Evolutionary conservation across 2,888 invertebrate genomes (phyloP), one percentile per base, ranked within the genome.

Genomic region (Phlogophora meticulosa): DNA sequence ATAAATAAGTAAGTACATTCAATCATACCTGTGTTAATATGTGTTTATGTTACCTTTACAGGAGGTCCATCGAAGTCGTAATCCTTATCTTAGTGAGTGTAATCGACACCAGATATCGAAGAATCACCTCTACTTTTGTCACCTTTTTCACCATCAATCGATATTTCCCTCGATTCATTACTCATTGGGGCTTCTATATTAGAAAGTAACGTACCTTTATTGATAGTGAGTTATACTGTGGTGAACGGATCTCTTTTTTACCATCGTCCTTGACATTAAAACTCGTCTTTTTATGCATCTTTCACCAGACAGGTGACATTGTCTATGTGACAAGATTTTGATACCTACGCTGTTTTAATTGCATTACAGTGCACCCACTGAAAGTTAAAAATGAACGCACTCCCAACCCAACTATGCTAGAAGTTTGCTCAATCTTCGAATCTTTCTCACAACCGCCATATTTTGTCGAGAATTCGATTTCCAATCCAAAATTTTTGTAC

Each of bases 161-260:
- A 15, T 40, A 51, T n/a, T 36, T 45, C 43, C 7, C 32, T 24
- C 4, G 32, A 22, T 73, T 17, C 32, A 64, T 64, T 38, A n/a
- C 7, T 68, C 32, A 51, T 42, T 40, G 43, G n/a, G 34, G 10
- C n/a, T 52, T 65, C 38, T 36, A 28, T 73, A 22, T 20, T 46
- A 46, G 45, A 49, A 67, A 11, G 32, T 52, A 2, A 20, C 20
- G 32, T 40, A 17, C 17, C n/a, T 65, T 60, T 40, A 20, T 24
- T n/a, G 20, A 11, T 20, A n/a, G 7, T 42, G 24, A 17, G 20
- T 2, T n/a, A 28, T 58, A 40, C 4, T 36, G 2, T 7, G 3
- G 7, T 2, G 13, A 13, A 36, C 9, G 43, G 0, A 10, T 28
- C 28, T 43, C 7, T 43, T 10, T 17, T 13, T 36, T 15, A 28